Evolutionary conservation across 2,113 vertebrate species (phyloP).

Genomic region (Nymphicus hollandicus): DNA sequence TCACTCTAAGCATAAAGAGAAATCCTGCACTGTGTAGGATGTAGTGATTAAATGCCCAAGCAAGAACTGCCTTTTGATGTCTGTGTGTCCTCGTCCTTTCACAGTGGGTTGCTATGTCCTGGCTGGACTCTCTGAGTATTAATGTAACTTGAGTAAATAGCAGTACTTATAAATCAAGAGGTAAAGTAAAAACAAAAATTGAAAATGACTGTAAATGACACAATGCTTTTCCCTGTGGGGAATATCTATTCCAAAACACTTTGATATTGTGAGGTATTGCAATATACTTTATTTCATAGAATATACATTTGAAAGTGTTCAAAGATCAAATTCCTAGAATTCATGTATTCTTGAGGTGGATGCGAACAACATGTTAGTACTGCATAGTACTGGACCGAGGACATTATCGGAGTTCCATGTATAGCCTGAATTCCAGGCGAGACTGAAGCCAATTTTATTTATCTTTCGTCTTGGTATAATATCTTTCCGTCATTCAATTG

Average conservation of each 20-base stretch:
- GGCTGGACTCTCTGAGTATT: not conserved
- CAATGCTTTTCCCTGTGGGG: not conserved
- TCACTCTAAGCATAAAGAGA: not conserved
- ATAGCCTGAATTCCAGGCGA: conserved; percentile 58
- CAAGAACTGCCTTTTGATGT: not conserved
- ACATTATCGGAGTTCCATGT: conserved; percentile 46
- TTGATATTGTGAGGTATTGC: not conserved
- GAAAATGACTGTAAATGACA: not conserved
- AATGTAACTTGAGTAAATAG: not conserved
- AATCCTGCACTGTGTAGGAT: not conserved
- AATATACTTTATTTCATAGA: conserved; percentile 7
- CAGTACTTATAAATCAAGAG: not conserved
- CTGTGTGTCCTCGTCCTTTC: not conserved
- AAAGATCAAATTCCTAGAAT: conserved; percentile 70
- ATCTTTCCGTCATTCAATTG: conserved; percentile 15
- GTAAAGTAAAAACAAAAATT: not conserved
- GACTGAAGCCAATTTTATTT: conserved; percentile 33
- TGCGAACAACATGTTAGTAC: conserved; percentile 26
- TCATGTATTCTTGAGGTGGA: conserved; percentile 33
- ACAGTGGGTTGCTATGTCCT: not conserved
- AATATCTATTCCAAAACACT: not conserved
- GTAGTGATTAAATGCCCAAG: not conserved
- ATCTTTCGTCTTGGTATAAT: conserved; percentile 27
- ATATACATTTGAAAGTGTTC: conserved; percentile 20
- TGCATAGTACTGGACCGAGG: conserved; percentile 54